Evolutionary conservation across 2,888 invertebrate genomes (phyloP).

Genomic region (Poecilus cupreus): DNA sequence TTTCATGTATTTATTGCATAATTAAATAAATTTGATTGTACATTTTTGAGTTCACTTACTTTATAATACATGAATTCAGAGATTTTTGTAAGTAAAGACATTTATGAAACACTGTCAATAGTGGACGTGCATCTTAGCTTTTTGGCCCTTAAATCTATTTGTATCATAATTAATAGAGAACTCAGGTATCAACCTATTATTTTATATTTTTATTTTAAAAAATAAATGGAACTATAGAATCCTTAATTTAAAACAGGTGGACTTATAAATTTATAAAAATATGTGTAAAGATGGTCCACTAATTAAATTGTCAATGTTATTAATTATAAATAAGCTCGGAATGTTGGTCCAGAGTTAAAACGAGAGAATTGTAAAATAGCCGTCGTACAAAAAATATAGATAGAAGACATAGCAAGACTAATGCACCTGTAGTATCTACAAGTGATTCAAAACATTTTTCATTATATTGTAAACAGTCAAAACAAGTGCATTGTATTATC

Average conservation of each 20-base stretch:
- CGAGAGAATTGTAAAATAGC: neutral
- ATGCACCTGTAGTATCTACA: neutral
- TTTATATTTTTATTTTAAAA: neutral
- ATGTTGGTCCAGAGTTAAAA: conserved; percentile 33
- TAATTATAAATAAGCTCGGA: conserved; percentile 35
- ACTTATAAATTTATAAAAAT: neutral
- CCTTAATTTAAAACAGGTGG: neutral
- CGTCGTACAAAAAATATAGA: neutral
- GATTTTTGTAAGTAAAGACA: conserved; percentile 14
- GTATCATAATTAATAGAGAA: neutral
- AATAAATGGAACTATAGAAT: neutral
- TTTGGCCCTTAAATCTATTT: conserved; percentile 14
- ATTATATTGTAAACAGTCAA: conserved; percentile 20
- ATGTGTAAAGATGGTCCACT: neutral
- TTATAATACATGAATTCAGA: neutral
- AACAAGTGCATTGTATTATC: conserved; percentile 27
- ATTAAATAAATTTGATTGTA: conserved; percentile 36
- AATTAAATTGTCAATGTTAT: conserved; percentile 8
- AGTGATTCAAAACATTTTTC: neutral
- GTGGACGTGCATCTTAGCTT: conserved; percentile 29
- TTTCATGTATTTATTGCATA: conserved; percentile 29
- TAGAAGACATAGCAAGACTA: conserved; percentile 2
- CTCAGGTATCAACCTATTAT: neutral
- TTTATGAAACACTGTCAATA: conserved; percentile 17
- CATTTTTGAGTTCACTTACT: conserved; percentile 18